Evolutionary conservation across 2,797 vertebrate species (phyloP), one percentile per base, ranked within the genome.

Genomic region (Salmo trutta): DNA sequence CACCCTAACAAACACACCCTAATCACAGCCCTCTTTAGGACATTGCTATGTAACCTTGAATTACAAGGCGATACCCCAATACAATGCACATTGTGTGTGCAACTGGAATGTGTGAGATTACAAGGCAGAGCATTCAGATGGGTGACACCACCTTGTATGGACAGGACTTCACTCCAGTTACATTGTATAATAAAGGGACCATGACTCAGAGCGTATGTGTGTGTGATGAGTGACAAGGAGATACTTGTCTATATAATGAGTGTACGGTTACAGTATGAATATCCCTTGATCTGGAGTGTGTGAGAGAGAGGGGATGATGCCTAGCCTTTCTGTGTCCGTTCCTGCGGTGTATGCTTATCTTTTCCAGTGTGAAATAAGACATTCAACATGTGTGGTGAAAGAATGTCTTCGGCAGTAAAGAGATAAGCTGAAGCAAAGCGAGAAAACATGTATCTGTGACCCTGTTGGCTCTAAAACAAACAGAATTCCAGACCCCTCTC

Each of bases 21-120:
- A 79, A 79, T 73, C 29, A 65, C 69, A 73, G 75, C 64, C 64
- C 33, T 27, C n/a, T 52, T 16, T 21, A 79, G 65, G 36, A 17
- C 33, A 73, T 77, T 81, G 71, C 6, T 36, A 6, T 36, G 33
- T 36, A 7, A 36, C 33, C 33, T 36, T 36, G 68, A 77, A 81
- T 64, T 27, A 71, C 27, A 67, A 62, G 27, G 41, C 29, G 4
- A 62, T 14, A 54, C 53, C 75, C 3, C 36, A 21, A 14, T 64
- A 59, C 71, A 73, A 41, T 24, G 47, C 24, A 41, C 66, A 73
- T 65, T 81, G 74, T 75, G 53, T 83, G 27, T 33, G 66, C 73
- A 83, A 64, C 15, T 62, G 2, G 73, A 80, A 73, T 71, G 71
- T 69, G 6, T 74, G 12, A 88, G 81, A 90, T 91, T 75, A 89